Base-by-base conservation (phyloP, 2,113 vertebrate genomes). In the Cygnus atratus region DNA sequence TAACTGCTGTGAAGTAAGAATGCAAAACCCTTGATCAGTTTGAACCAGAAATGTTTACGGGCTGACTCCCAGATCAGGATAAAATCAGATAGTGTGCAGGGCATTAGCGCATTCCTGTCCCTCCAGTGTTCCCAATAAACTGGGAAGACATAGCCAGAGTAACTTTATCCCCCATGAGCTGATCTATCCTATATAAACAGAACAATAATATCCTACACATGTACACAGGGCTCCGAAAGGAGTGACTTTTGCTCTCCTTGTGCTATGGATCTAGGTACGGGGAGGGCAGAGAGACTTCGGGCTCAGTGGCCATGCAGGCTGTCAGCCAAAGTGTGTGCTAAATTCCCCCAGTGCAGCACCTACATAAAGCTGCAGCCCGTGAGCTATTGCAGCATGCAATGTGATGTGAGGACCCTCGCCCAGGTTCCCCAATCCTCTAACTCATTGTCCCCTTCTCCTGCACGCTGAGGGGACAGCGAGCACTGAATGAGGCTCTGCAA, bases 281-380 rank as follows among this genome's bases (percentile, higher is more conserved):
- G 1, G 1, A 84, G 35, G 35, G 13, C 52, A 93, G 61, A 65
- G 71, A 39, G 12, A 67, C 46, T 10, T 5, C 35, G 5, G n/a
- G 48, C 8, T 84, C 43, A 37, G 73, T 66, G 87, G 61, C 65
- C 48, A 39, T 37, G 28, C 28, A 83, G 16, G 24, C 46, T 92
- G 61, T 62, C 26, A 92, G 61, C 14, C 67, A 70, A 79, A 79
- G 46, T 6, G 41, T 31, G 15, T 29, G 13, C 12, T 62, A 17
- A 54, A 80, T 73, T 58, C 65, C 63, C 63, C 44, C n/a, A 33
- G 18, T 1, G 9, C 5, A 72, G 58, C 39, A 44, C 33, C 35
- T 58, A 4, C 5, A 26, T n/a, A 62, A 87, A 73, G 25, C 44
- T 43, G n/a, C 44, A 80, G 62, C 21, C 71, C 0, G 0, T 16